phyloP scores from a whole-genome alignment of 2,888 invertebrate genomes.

The Herminia tarsipennalis region DNA sequence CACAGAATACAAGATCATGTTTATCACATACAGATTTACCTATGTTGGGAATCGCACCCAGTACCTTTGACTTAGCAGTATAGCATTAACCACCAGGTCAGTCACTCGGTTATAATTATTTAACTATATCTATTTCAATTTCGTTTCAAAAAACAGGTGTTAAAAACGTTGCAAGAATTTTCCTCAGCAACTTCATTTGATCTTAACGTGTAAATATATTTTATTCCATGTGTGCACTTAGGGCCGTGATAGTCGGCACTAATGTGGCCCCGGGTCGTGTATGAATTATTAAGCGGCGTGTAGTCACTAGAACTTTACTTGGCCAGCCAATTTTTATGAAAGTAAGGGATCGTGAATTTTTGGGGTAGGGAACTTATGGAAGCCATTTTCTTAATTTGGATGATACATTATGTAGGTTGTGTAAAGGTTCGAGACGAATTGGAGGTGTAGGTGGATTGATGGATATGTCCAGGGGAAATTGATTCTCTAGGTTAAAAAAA shows the following conservation, averaged over 20 bases:
- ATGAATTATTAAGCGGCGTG: conserved; percentile 34
- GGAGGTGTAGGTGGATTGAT: background rate
- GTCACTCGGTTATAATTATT: too few species aligned
- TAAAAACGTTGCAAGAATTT: too few species aligned
- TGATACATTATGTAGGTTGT: background rate
- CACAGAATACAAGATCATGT: too few species aligned
- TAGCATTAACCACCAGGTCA: too few species aligned
- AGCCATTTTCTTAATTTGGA: background rate
- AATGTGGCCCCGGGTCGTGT: conserved; percentile 22
- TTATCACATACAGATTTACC: too few species aligned
- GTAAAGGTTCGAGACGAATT: background rate
- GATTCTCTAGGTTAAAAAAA: too few species aligned
- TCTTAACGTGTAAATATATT: conserved; percentile 18
- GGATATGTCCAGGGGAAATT: background rate
- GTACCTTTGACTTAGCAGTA: too few species aligned
- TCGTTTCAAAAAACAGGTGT: too few species aligned
- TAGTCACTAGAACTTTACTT: background rate
- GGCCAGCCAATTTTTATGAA: conserved; percentile 13
- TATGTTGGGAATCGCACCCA: too few species aligned
- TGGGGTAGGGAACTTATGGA: background rate
- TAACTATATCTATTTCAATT: too few species aligned
- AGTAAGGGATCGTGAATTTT: conserved; percentile 1
- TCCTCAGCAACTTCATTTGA: background rate
- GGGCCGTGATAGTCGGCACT: conserved; percentile 27
- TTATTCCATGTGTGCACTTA: conserved; percentile 19